phyloP scores from a whole-genome alignment of 2,113 vertebrate species.

The Phoxinus phoxinus region DNA sequence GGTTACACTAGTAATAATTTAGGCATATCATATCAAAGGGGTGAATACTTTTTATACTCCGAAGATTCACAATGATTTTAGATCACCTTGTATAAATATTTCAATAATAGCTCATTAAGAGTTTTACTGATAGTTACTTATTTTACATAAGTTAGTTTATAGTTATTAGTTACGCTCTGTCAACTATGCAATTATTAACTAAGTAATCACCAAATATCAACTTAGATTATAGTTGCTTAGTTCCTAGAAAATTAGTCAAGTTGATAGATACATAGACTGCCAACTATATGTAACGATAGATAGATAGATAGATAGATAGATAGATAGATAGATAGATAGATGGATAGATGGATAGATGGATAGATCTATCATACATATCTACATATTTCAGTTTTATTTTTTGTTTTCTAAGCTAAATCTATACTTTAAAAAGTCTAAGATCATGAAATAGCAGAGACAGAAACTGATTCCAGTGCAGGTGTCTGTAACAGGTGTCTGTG shows the following conservation, averaged over 20 bases:
- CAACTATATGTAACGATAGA: no score
- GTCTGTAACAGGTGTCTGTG: conserved; percentile 45
- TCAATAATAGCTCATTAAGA: neutral
- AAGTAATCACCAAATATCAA: neutral
- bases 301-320: no score
- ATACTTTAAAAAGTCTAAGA: neutral
- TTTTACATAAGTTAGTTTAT: neutral
- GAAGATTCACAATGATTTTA: neutral
- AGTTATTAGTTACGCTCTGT: no score
- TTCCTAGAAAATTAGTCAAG: neutral
- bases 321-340: no score
- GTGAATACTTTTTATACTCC: neutral
- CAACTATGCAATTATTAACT: no score
- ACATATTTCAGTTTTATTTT: no score
- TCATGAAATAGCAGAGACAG: neutral
- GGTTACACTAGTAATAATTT: neutral
- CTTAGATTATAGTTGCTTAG: neutral
- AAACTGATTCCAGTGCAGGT: conserved; percentile 21
- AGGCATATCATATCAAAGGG: neutral
- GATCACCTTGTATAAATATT: neutral
- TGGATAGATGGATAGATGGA: neutral
- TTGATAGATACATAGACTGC: neutral
- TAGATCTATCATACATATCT: no score
- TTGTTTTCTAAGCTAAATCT: neutral
- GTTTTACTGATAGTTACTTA: neutral